Conservation (phyloP, 1,140 invertebrate genomes). For the Limonius californicus region DNA sequence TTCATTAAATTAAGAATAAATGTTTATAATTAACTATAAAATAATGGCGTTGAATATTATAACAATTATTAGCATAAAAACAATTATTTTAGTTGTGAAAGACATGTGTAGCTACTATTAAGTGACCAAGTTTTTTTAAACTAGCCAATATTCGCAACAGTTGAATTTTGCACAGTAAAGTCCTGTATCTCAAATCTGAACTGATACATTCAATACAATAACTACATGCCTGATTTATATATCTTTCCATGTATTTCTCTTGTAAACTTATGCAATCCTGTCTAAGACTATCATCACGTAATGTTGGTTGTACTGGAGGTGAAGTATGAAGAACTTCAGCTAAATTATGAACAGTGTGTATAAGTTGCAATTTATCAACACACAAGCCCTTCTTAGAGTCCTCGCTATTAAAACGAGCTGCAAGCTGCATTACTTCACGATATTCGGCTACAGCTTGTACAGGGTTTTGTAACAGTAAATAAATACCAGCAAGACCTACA, state of each 20-base stretch:
- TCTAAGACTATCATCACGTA: constrained; percentile 52
- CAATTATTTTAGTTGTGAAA: too few relatives aligned
- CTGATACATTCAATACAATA: neutral
- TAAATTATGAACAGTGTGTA: constrained; percentile 70
- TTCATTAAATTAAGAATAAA: too few relatives aligned
- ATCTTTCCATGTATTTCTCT: constrained; percentile 59
- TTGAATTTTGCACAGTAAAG: too few relatives aligned
- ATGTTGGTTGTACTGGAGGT: constrained; percentile 47
- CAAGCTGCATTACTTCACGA: constrained; percentile 55
- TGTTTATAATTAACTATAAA: too few relatives aligned
- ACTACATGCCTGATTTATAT: constrained; percentile 27
- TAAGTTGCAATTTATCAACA: constrained; percentile 53
- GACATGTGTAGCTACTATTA: too few relatives aligned
- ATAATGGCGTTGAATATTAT: too few relatives aligned
- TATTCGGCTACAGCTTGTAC: constrained; percentile 58
- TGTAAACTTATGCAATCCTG: constrained; percentile 54
- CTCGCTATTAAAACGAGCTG: constrained; percentile 52
- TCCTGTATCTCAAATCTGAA: too few relatives aligned
- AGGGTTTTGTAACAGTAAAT: constrained; percentile 57
- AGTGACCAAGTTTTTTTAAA: too few relatives aligned
- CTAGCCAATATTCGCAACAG: too few relatives aligned
- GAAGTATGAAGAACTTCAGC: constrained; percentile 50
- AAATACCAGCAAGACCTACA: constrained; percentile 56
- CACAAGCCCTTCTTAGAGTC: constrained; percentile 33
- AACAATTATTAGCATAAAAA: too few relatives aligned